phyloP scores from a whole-genome alignment of 1,140 invertebrate species.

The Zeugodacus cucurbitae region DNA sequence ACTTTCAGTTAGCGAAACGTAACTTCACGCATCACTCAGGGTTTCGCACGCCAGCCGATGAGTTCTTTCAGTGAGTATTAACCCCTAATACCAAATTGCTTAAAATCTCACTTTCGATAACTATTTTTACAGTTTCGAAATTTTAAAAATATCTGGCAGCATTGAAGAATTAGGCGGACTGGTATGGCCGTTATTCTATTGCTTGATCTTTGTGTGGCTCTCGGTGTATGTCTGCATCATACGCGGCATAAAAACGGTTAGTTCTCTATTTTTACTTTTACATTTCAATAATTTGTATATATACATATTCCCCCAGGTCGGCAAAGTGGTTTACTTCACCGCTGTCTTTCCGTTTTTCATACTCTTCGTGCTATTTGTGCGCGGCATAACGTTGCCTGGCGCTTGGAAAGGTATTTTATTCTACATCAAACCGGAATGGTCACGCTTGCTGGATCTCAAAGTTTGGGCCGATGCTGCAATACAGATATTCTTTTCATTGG shows the following conservation, averaged over 20 bases:
- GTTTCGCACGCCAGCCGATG: constrained; percentile 78
- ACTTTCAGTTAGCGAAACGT: constrained; percentile 36
- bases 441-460: constrained; percentile 74
- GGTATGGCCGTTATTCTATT: constrained; percentile 78
- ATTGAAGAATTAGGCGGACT: constrained; percentile 77
- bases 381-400: constrained; percentile 82
- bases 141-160: constrained; percentile 74
- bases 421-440: constrained; percentile 87
- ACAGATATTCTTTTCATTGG: constrained; percentile 92
- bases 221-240: constrained; percentile 83
- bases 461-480: constrained; percentile 94
- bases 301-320: constrained; percentile 49
- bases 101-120: neutral
- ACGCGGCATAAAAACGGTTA: constrained; percentile 81
- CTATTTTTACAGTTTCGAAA: constrained; percentile 70
- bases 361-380: constrained; percentile 76
- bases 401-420: constrained; percentile 81
- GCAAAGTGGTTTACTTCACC: constrained; percentile 85
- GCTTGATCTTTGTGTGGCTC: constrained; percentile 79
- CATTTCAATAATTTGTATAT: neutral
- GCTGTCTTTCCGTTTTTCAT: constrained; percentile 88
- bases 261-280: neutral
- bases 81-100: neutral
- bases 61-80: constrained; percentile 84
- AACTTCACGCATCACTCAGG: constrained; percentile 46